These are phyloP conservation scores for Coregonus sp. DNA, from an alignment of 2,797 vertebrate genomes.

Conservation along the genomic window DNA sequence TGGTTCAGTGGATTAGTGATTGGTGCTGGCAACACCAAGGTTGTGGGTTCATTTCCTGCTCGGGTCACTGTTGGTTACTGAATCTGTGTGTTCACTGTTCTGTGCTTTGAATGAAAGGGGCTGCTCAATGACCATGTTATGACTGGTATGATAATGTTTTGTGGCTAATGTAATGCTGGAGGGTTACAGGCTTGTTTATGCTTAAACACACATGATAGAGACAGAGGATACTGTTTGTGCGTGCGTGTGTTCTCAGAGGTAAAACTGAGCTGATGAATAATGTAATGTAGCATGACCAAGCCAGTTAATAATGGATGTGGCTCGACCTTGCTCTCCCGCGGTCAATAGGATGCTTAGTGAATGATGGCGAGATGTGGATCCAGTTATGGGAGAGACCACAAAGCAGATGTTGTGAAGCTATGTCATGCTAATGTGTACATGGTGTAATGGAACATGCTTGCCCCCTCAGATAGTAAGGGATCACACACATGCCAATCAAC, in stretches of 20 bases:
- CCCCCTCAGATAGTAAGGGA: background rate
- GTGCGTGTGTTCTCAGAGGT: conserved; percentile 50
- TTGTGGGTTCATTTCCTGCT: conserved; percentile 41
- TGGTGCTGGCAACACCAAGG: conserved; percentile 52
- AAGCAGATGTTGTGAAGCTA: background rate
- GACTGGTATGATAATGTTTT: conserved; percentile 27
- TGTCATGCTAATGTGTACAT: background rate
- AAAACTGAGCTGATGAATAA: conserved; percentile 67
- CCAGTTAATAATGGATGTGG: conserved; percentile 71
- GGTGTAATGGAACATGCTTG: background rate
- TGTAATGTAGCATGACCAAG: conserved; percentile 61
- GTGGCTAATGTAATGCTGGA: background rate
- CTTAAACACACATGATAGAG: background rate
- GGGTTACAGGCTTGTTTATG: too few relatives aligned
- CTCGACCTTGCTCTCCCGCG: conserved; percentile 67
- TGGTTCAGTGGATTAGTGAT: conserved; percentile 59
- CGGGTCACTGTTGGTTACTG: conserved; percentile 26
- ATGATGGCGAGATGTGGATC: conserved; percentile 29
- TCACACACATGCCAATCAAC: background rate
- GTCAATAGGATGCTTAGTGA: conserved; percentile 41
- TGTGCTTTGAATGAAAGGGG: background rate
- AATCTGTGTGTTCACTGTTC: background rate
- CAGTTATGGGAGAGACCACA: background rate
- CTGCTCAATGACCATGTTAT: conserved; percentile 13
- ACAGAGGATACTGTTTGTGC: background rate